Evolutionary conservation across 2,113 vertebrate genomes (phyloP), one percentile per base, ranked within the genome.

Genomic region (Willisornis vidua): DNA sequence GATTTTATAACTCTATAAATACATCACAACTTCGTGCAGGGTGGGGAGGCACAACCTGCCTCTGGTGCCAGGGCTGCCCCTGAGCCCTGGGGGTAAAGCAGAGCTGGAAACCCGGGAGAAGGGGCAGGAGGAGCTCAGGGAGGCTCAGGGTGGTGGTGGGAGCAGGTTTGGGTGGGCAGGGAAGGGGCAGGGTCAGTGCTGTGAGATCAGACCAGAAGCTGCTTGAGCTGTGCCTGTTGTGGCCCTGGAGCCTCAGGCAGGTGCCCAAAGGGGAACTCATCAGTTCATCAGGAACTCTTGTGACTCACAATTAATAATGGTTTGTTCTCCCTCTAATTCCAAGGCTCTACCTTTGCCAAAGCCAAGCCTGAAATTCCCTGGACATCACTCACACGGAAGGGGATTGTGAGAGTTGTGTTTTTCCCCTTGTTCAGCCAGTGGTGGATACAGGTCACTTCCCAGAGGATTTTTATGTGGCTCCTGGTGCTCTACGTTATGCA

Each of bases 361-460:
- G 98, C 99, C 95, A 99, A 99, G 95, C 99, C 99, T 9, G 98
- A 99, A 90, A 99, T 99, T 74, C 99, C 99, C 4, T 99, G 99
- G 99, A 98, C 99, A 0, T 98, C 99, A 0, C 97, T 99, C 61
- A 99, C 99, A 12, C 98, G 99, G 61, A 99, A 99, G 19, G 99
- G 99, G 71, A 98, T 99, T 62, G 99, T 99, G 71, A 97, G 99
- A 52, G 99, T 99, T 41, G 97, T 99, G 2, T 98, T 99, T 37
- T 99, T 99, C 26, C 99, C 99, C 0, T 97, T 99, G 63, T 99
- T 99, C 98, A 99, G 98, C 96, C 98, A 94, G 10, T 99, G 99
- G 99, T 99, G 99, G 99, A 99, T 99, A 87, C 99, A 99, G 95
- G 99, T 99, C 43, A 99, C 99, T 16, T 99, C 99, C 77, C 98